phyloP scores from a whole-genome alignment of 2,113 vertebrate genomes.

The Salvelinus fontinalis region DNA sequence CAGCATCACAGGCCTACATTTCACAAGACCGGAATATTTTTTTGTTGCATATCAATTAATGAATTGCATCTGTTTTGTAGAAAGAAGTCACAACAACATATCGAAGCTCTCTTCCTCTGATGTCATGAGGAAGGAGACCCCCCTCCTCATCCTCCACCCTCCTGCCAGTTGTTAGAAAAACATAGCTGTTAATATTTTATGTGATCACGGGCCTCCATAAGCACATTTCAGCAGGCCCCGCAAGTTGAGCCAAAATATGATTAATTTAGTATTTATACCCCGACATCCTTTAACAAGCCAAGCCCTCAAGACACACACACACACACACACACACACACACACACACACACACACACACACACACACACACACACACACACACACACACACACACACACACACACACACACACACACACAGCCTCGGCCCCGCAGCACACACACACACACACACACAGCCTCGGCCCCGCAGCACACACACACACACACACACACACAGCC shows the following conservation, averaged over 20 bases:
- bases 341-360: too few relatives aligned
- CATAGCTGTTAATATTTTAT: conserved; percentile 93
- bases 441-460: too few relatives aligned
- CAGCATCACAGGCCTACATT: conserved; percentile 10
- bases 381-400: too few relatives aligned
- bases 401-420: too few relatives aligned
- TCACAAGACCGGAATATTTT: conserved; percentile 38
- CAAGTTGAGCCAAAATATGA: conserved; percentile 93
- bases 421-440: too few relatives aligned
- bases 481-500: too few relatives aligned
- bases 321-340: too few relatives aligned
- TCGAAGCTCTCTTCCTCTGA: too few relatives aligned
- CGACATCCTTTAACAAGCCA: conserved; percentile 71
- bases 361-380: too few relatives aligned
- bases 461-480: too few relatives aligned
- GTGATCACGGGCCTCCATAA: conserved; percentile 88
- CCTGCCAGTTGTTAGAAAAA: conserved; percentile 79
- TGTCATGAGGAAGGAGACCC: too few relatives aligned
- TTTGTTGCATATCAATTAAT: conserved; percentile 32
- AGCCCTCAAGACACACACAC: conserved; percentile 10
- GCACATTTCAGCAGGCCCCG: conserved; percentile 84
- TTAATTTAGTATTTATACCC: conserved; percentile 91
- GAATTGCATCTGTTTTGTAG: conserved; percentile 20
- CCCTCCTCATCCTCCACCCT: conserved; percentile 77
- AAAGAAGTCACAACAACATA: neutral